Conservation (phyloP, 2,888 invertebrate genomes). For the Ellobium chinense region DNA sequence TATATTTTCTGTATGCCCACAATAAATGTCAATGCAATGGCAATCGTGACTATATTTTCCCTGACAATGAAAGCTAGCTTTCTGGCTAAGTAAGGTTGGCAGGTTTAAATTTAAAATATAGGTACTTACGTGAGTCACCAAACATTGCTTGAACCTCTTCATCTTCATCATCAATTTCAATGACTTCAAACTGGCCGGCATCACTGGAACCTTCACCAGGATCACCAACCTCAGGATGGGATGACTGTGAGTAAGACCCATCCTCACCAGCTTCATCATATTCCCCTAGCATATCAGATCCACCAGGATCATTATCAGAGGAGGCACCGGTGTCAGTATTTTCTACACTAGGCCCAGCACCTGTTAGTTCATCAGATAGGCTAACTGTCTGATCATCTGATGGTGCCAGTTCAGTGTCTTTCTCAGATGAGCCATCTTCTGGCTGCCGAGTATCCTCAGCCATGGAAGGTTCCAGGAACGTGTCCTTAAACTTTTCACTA, state of each 20-base stretch:
- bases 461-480: slow-evolving; percentile 25
- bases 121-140: slow-evolving; percentile 40
- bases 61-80: too few relatives aligned
- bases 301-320: background rate
- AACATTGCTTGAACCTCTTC: slow-evolving; percentile 42
- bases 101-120: background rate
- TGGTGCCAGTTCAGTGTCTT: background rate
- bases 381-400: slow-evolving; percentile 1
- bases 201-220: slow-evolving; percentile 36
- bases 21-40: too few relatives aligned
- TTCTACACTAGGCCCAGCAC: slow-evolving; percentile 12
- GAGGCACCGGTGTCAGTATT: background rate
- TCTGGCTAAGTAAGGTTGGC: background rate
- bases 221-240: slow-evolving; percentile 20
- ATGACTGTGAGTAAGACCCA: background rate
- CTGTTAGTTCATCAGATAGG: background rate
- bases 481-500: slow-evolving; percentile 1
- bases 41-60: too few relatives aligned
- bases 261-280: slow-evolving; percentile 31
- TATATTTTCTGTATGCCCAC: too few relatives aligned
- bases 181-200: slow-evolving; percentile 43
- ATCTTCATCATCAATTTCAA: slow-evolving; percentile 48
- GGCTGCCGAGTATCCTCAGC: background rate
- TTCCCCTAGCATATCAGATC: background rate
- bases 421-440: background rate